Percentiles rank a stretch among this genome's conserved stretches.
Conservation (phyloP, 2,797 vertebrate genomes). For the Leptatherina wallacei region DNA sequence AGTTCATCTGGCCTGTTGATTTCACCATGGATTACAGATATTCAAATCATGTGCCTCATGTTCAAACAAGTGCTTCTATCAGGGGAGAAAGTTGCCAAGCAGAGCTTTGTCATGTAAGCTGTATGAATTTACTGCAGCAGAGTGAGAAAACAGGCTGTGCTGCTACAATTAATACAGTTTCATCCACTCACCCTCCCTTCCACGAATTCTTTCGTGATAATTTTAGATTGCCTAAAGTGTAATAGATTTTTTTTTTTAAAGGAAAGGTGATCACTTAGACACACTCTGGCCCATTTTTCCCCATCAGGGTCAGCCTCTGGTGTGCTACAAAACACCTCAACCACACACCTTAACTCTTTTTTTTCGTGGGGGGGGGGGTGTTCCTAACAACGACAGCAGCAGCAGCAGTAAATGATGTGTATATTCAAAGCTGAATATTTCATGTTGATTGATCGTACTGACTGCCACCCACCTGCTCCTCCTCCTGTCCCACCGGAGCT, state of each 20-base stretch:
- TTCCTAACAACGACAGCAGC: constrained; percentile 63
- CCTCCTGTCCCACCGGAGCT: constrained; percentile 94
- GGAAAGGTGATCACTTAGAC: constrained; percentile 29
- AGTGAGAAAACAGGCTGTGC: constrained; percentile 66
- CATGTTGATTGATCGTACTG: constrained; percentile 83
- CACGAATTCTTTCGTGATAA: constrained; percentile 37
- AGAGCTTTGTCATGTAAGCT: constrained; percentile 79
- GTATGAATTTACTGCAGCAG: constrained; percentile 70
- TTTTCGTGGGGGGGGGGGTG: constrained; percentile 13
- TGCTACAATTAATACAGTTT: constrained; percentile 77
- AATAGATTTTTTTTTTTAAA: not conserved
- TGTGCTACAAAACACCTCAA: constrained; percentile 32
- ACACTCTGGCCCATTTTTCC: constrained; percentile 21
- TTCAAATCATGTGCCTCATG: constrained; percentile 82
- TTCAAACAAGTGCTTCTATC: constrained; percentile 83
- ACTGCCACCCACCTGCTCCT: constrained; percentile 92
- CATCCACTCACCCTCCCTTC: constrained; percentile 56
- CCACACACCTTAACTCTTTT: constrained; percentile 47
- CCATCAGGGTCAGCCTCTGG: constrained; percentile 34
- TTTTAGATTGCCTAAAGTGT: constrained; percentile 21
- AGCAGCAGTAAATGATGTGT: constrained; percentile 77
- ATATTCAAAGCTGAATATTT: constrained; percentile 84
- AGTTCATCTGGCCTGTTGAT: constrained; percentile 86
- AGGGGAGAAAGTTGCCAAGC: constrained; percentile 80
- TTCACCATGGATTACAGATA: constrained; percentile 83